A percentile compares a stretch with the other conserved stretches of the same genome.
Conservation (phyloP, 2,888 invertebrate species). For the Cylloceria caligata region DNA sequence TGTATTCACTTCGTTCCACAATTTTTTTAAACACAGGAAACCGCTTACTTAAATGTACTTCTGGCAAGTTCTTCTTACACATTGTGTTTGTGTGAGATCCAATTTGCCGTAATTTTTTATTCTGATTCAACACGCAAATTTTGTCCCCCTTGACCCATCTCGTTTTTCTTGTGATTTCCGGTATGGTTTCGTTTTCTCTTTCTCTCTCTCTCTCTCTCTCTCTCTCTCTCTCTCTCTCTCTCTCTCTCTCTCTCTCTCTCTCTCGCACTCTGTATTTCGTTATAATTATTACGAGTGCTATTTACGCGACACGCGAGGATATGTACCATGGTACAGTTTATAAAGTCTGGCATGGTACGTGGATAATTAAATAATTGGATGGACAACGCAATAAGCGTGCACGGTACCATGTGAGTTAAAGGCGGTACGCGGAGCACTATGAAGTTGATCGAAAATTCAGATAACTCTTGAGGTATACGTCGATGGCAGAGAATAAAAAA, state of each 20-base stretch:
- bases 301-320: constrained; percentile 24
- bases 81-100: too few species aligned
- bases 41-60: too few species aligned
- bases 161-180: too few species aligned
- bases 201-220: neutral
- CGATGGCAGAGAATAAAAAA: neutral
- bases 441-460: neutral
- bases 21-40: too few species aligned
- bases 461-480: neutral
- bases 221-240: neutral
- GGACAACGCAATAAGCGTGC: neutral
- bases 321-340: neutral
- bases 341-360: neutral
- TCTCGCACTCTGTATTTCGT: constrained; percentile 4
- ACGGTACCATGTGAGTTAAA: neutral
- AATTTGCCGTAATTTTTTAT: constrained; percentile 16
- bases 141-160: too few species aligned
- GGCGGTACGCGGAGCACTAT: neutral
- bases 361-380: constrained; percentile 39
- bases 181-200: neutral
- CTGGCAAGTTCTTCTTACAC: too few species aligned
- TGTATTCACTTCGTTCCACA: too few species aligned
- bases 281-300: constrained; percentile 38
- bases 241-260: too few species aligned
- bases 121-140: too few species aligned